phyloP scores from a whole-genome alignment of 2,888 invertebrate genomes.

The Campopleginae sp. region DNA sequence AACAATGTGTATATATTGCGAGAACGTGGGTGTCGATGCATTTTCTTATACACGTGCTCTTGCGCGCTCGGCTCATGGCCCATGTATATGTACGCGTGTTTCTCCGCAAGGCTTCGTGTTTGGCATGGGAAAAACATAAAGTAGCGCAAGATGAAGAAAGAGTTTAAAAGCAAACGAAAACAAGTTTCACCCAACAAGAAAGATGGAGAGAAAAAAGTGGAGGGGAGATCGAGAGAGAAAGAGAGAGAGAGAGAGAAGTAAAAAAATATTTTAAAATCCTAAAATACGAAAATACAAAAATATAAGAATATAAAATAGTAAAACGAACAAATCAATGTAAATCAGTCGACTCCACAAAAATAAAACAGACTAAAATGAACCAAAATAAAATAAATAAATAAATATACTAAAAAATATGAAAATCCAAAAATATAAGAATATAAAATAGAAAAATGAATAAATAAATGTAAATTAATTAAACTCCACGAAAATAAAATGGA shows the following conservation, averaged over 20 bases:
- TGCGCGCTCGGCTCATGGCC: constrained; percentile 45
- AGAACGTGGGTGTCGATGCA: constrained; percentile 62
- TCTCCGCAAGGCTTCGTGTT: constrained; percentile 57
- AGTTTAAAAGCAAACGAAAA: background rate
- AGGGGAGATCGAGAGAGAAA: background rate
- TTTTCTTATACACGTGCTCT: constrained; percentile 62
- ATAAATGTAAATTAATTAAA: too few species aligned
- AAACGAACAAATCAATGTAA: too few species aligned
- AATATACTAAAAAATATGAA: too few species aligned
- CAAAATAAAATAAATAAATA: too few species aligned
- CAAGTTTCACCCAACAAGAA: background rate
- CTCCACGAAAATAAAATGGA: too few species aligned
- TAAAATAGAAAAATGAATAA: too few species aligned
- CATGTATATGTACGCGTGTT: constrained; percentile 65
- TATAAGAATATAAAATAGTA: too few species aligned
- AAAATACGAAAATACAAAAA: too few species aligned
- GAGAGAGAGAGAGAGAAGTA: background rate
- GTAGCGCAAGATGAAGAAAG: constrained; percentile 25
- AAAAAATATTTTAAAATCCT: too few species aligned
- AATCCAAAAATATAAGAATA: too few species aligned
- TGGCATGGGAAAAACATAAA: constrained; percentile 15
- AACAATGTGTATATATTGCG: constrained; percentile 9
- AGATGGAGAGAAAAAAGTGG: background rate
- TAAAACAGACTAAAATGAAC: too few species aligned
- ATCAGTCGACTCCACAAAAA: too few species aligned